Evolutionary conservation across 2,797 vertebrate genomes (phyloP).

Genomic region (Galaxias olidus): DNA sequence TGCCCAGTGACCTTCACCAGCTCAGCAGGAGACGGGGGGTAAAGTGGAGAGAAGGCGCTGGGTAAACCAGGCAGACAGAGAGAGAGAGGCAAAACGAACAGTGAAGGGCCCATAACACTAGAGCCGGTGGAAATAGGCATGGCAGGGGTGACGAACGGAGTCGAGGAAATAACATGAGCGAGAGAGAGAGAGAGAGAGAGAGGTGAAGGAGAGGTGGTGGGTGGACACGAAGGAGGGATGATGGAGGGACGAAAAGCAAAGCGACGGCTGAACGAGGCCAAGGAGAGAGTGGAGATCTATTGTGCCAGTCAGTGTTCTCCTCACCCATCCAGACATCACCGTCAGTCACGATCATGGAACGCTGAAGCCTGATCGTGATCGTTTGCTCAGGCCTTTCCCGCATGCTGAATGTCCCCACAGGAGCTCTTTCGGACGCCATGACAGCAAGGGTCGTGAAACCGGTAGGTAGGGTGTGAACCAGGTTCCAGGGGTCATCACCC

Average conservation of each 20-base stretch:
- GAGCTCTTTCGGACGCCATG: no score
- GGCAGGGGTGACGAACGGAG: background rate
- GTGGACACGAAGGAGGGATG: background rate
- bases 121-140: background rate
- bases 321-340: background rate
- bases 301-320: background rate
- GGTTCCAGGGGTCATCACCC: no score
- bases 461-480: no score
- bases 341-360: background rate
- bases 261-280: constrained; percentile 4
- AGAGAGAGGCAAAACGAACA: background rate
- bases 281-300: constrained; percentile 3
- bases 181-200: background rate
- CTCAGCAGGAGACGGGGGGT: constrained; percentile 42
- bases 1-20: constrained; percentile 66
- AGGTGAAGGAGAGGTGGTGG: constrained; percentile 19
- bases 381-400: no score
- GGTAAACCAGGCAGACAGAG: background rate
- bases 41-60: background rate
- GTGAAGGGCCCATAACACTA: no score
- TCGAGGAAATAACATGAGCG: background rate
- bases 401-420: no score
- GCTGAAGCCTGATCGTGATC: background rate
- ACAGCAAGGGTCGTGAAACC: no score
- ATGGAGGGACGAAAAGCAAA: background rate